Percentiles rank a stretch among this genome's conserved stretches.
phyloP scores from a whole-genome alignment of 2,888 invertebrate species.

The Drosophila robusta region DNA sequence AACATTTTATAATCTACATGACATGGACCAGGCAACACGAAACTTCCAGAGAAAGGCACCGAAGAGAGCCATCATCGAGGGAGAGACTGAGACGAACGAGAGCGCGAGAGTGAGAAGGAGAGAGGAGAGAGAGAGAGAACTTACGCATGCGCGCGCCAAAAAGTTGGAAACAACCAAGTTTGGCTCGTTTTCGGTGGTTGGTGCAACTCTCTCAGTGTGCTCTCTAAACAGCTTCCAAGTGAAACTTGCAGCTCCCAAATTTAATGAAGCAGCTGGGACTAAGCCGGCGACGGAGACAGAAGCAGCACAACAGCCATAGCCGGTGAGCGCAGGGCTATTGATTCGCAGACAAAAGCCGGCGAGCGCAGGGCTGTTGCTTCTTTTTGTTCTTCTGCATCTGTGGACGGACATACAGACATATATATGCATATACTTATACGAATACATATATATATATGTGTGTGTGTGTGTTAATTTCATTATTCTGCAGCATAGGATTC shows the following conservation, averaged over 20 bases:
- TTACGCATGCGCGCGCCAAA: constrained; percentile 78
- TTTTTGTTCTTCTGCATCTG: constrained; percentile 48
- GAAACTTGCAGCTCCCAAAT: constrained; percentile 55
- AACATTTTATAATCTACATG: constrained; percentile 49
- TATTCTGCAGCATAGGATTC: constrained; percentile 29
- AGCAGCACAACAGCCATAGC: constrained; percentile 41
- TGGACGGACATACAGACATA: constrained; percentile 1
- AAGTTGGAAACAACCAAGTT: constrained; percentile 46
- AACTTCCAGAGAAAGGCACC: constrained; percentile 48
- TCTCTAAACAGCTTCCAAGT: constrained; percentile 61
- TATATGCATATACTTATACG: constrained; percentile 1
- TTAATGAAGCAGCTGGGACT: constrained; percentile 50
- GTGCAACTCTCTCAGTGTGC: constrained; percentile 19
- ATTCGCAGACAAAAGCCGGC: constrained; percentile 53
- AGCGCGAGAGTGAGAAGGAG: constrained; percentile 10
- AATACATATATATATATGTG: constrained; percentile 4
- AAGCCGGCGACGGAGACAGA: constrained; percentile 25
- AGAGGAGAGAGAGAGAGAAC: constrained; percentile 25
- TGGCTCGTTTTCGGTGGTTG: constrained; percentile 55
- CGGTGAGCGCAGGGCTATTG: constrained; percentile 55
- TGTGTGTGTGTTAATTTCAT: constrained; percentile 23
- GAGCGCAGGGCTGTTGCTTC: constrained; percentile 73
- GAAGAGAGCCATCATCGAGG: constrained; percentile 3
- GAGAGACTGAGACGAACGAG: constrained; percentile 4
- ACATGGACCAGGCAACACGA: constrained; percentile 49